phyloP scores from a whole-genome alignment of 2,113 vertebrate genomes.

The Aplodontia rufa region DNA sequence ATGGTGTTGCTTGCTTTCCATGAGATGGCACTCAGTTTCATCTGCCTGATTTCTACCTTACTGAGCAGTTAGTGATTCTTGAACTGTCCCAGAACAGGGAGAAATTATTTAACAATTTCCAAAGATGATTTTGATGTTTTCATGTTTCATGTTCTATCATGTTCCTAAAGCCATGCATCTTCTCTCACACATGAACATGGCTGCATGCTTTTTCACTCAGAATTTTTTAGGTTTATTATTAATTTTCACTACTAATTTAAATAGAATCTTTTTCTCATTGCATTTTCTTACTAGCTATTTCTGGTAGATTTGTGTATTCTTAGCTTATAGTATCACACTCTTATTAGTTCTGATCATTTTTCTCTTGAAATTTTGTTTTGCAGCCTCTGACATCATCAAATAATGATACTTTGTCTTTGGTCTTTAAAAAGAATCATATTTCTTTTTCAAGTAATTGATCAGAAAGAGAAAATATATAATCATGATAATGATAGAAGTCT shows the following conservation, averaged over 20 bases:
- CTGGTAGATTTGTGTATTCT: background rate
- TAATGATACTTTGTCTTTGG: background rate
- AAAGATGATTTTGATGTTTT: background rate
- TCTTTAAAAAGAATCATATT: background rate
- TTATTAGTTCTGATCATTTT: slow-evolving; percentile 15
- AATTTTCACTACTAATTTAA: slow-evolving; percentile 21
- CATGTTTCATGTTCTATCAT: background rate
- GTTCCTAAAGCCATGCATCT: background rate
- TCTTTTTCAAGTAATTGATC: background rate
- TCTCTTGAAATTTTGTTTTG: background rate
- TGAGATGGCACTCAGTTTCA: background rate
- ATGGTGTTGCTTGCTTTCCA: background rate
- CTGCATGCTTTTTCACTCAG: background rate
- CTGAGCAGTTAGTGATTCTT: background rate
- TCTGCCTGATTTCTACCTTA: background rate
- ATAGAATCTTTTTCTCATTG: background rate
- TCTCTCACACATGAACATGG: background rate
- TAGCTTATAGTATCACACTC: background rate
- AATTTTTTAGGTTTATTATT: slow-evolving; percentile 24
- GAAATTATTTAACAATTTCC: background rate
- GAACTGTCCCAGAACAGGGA: background rate
- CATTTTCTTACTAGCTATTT: slow-evolving; percentile 25
- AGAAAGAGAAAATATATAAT: background rate
- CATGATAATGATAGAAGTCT: background rate
- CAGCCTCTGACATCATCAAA: background rate